Evolutionary conservation across 2,888 invertebrate species (phyloP).

Genomic region (Andrena trimmerana): DNA sequence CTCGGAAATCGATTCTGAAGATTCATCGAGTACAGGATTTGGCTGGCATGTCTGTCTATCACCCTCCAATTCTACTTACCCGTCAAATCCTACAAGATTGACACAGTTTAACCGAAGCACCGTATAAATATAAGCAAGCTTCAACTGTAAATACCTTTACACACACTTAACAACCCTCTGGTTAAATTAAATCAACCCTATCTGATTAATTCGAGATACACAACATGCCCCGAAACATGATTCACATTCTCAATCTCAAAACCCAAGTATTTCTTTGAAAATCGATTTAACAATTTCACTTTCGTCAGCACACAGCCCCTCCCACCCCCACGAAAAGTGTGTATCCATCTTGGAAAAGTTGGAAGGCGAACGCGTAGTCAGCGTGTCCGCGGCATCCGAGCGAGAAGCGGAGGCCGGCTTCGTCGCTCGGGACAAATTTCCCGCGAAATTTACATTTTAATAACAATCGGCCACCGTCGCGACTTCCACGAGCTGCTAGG

Average conservation of each 20-base stretch:
- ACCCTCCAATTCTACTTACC: not conserved
- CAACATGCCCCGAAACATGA: too few relatives aligned
- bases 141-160: too few relatives aligned
- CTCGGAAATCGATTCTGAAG: not conserved
- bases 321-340: not conserved
- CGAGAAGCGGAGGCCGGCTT: not conserved
- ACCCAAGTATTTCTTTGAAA: too few relatives aligned
- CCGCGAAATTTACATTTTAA: conserved; percentile 73
- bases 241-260: too few relatives aligned
- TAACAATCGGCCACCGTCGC: conserved; percentile 65
- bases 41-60: not conserved
- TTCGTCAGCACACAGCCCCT: too few relatives aligned
- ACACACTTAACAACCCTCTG: too few relatives aligned
- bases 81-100: not conserved
- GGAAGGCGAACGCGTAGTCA: not conserved
- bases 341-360: conserved; percentile 1
- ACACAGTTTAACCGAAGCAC: too few relatives aligned
- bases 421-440: conserved; percentile 54
- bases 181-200: too few relatives aligned
- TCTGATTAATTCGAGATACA: too few relatives aligned
- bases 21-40: not conserved
- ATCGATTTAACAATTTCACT: too few relatives aligned
- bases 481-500: conserved; percentile 34
- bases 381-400: not conserved
- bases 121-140: too few relatives aligned